Conservation (phyloP, 2,797 vertebrate species). For the Martes flavigula region DNA sequence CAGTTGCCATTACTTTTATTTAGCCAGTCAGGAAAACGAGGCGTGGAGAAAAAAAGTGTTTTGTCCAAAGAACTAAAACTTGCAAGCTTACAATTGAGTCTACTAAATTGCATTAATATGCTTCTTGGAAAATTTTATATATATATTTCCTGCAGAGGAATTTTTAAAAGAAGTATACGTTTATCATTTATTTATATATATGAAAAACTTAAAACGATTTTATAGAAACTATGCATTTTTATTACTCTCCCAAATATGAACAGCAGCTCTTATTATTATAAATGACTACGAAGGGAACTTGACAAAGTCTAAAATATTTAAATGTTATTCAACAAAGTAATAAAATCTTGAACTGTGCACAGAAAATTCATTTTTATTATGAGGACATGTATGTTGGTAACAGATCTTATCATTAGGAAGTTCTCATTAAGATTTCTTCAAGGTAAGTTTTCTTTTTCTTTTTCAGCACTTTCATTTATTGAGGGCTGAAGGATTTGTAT, state of each 20-base stretch:
- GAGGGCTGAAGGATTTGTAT: neutral
- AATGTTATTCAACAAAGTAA: neutral
- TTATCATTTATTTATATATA: neutral
- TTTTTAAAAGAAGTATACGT: neutral
- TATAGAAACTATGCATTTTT: neutral
- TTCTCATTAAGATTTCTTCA: neutral
- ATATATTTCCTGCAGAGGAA: neutral
- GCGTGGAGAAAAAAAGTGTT: neutral
- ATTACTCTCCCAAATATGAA: neutral
- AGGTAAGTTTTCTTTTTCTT: neutral
- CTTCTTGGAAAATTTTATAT: neutral
- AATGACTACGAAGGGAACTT: neutral
- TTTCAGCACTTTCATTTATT: conserved; percentile 3
- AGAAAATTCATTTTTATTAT: conserved; percentile 13
- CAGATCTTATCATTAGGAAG: neutral
- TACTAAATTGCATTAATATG: neutral
- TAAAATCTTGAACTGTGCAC: neutral
- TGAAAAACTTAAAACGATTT: neutral
- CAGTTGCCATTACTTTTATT: neutral
- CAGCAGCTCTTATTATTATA: neutral
- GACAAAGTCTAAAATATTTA: conserved; percentile 38
- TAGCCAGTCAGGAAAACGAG: neutral
- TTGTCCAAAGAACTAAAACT: neutral
- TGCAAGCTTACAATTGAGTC: neutral
- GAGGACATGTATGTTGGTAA: neutral